Evolutionary conservation across 2,113 vertebrate species (phyloP).

Genomic region (Sarotherodon lohbergeri): DNA sequence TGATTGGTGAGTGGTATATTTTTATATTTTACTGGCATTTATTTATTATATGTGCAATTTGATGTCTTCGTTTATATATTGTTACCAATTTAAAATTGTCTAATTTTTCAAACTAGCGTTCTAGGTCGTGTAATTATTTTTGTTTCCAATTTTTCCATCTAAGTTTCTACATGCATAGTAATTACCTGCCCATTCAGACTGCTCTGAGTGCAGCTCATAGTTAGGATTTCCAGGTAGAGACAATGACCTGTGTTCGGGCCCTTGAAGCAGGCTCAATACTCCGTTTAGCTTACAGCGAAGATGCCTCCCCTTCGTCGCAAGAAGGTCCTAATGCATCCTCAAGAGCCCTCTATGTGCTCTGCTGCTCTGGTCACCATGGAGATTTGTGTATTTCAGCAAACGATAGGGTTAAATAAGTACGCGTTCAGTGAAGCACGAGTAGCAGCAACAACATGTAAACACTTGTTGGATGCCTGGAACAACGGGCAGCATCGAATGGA

Average conservation of each 20-base stretch:
- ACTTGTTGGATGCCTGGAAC: slow-evolving; percentile 49
- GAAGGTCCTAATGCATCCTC: slow-evolving; percentile 64
- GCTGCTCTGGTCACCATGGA: slow-evolving; percentile 54
- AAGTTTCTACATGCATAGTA: not conserved
- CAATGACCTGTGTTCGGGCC: not conserved
- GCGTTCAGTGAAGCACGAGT: slow-evolving; percentile 28
- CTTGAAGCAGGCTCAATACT: slow-evolving; percentile 17
- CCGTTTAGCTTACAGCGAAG: slow-evolving; percentile 39
- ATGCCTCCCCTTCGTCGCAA: slow-evolving; percentile 33
- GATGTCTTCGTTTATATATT: not conserved
- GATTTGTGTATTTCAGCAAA: slow-evolving; percentile 52
- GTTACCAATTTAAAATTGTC: not conserved
- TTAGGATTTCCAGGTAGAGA: not conserved
- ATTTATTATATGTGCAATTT: not conserved
- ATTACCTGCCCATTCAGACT: not conserved
- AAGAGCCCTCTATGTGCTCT: slow-evolving; percentile 58
- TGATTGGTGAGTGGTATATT: not conserved
- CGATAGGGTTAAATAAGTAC: slow-evolving; percentile 57
- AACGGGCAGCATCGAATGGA: slow-evolving; percentile 27
- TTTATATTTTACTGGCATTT: not conserved
- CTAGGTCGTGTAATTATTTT: not conserved
- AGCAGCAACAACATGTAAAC: slow-evolving; percentile 57
- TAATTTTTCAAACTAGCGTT: not conserved
- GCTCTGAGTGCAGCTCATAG: not conserved
- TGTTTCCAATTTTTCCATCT: not conserved